phyloP scores from a whole-genome alignment of 2,888 invertebrate genomes.

The Drosophila limbata region DNA sequence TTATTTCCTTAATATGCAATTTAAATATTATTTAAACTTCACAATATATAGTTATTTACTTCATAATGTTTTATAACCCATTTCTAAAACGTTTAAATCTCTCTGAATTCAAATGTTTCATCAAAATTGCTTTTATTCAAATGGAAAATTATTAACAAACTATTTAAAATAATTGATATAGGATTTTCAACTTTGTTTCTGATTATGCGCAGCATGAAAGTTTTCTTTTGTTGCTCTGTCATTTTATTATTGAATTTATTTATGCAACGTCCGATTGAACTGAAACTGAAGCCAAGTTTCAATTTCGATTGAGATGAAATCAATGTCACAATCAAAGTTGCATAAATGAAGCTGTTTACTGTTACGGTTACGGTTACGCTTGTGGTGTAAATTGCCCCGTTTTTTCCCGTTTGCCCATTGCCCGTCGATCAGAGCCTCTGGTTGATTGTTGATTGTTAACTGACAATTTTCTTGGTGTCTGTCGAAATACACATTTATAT shows the following conservation, averaged over 20 bases:
- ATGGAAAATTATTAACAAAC: background rate
- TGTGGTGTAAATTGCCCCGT: slow-evolving; percentile 18
- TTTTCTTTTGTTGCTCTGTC: background rate
- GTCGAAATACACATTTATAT: slow-evolving; percentile 41
- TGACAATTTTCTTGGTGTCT: slow-evolving; percentile 46
- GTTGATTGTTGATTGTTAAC: slow-evolving; percentile 11
- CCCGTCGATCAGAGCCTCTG: slow-evolving; percentile 17
- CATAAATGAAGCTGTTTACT: slow-evolving; percentile 45
- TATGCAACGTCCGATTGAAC: slow-evolving; percentile 39
- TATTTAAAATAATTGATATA: background rate
- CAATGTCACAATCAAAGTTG: slow-evolving; percentile 74
- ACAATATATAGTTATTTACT: background rate
- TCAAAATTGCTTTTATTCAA: background rate
- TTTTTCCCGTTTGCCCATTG: slow-evolving; percentile 14
- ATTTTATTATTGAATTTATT: slow-evolving; percentile 17
- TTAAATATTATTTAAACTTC: background rate
- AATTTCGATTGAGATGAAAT: slow-evolving; percentile 42
- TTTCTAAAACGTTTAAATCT: background rate
- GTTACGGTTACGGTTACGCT: slow-evolving; percentile 29
- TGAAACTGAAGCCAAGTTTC: slow-evolving; percentile 15
- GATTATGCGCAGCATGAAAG: background rate
- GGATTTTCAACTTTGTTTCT: background rate
- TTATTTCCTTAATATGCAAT: background rate
- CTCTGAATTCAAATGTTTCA: background rate
- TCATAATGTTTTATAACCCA: background rate